Conservation (phyloP, 1,140 invertebrate genomes). For the Drosophila sp. region DNA sequence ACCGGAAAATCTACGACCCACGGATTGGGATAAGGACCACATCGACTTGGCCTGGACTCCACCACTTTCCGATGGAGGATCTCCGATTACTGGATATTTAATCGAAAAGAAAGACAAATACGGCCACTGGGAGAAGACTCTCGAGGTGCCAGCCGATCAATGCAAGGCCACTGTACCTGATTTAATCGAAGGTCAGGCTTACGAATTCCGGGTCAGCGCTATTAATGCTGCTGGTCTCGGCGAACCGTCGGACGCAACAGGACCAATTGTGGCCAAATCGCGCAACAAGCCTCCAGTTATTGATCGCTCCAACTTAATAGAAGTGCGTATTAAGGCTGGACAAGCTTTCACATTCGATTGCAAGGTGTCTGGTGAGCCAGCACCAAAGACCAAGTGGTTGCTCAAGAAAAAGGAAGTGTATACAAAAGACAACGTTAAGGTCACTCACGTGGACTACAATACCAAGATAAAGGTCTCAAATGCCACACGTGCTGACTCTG, state of each 20-base stretch:
- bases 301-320: slow-evolving; percentile 92
- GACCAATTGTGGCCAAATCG: slow-evolving; percentile 96
- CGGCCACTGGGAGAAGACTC: slow-evolving; percentile 93
- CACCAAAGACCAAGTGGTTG: slow-evolving; percentile 95
- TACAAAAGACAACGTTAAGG: slow-evolving; percentile 89
- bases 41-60: slow-evolving; percentile 95
- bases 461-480: slow-evolving; percentile 94
- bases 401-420: slow-evolving; percentile 88
- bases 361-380: slow-evolving; percentile 95
- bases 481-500: slow-evolving; percentile 94
- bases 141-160: slow-evolving; percentile 88
- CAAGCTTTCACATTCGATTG: slow-evolving; percentile 87
- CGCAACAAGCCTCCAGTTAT: slow-evolving; percentile 96
- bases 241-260: slow-evolving; percentile 95
- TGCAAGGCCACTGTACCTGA: slow-evolving; percentile 94
- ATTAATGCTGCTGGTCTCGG: slow-evolving; percentile 97
- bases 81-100: slow-evolving; percentile 93
- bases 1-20: slow-evolving; percentile 94
- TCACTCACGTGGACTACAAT: slow-evolving; percentile 91
- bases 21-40: slow-evolving; percentile 98
- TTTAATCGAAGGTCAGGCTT: slow-evolving; percentile 94
- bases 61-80: slow-evolving; percentile 92
- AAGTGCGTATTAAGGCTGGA: slow-evolving; percentile 96
- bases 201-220: slow-evolving; percentile 95
- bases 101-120: slow-evolving; percentile 97